Evolutionary conservation across 2,113 vertebrate genomes (phyloP), one percentile per base, ranked within the genome.

Genomic region (Piliocolobus tephrosceles): DNA sequence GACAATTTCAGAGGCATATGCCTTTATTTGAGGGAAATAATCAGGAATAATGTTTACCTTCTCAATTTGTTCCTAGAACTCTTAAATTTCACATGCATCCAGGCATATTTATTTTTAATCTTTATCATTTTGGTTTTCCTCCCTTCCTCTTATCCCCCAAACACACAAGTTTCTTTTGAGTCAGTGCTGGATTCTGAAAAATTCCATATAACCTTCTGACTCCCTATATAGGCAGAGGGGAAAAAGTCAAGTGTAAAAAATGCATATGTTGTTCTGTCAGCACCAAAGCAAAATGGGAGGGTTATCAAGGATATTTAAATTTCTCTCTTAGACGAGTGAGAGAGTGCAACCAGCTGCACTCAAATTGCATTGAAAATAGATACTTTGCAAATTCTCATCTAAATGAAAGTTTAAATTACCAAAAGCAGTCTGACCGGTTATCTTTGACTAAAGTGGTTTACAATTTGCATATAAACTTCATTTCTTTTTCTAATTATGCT

Each of bases 391-490:
- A 98, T 98, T 98, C 89, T 98, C 92, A 55, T 90, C 92, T 97
- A 98, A 98, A 99, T 98, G 97, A 98, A 98, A 98, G 98, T 98
- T 98, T 98, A 98, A 98, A 98, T 99, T 98, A 97, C 97, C 94
- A 98, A 98, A 98, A 98, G 94, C 96, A 5, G 90, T 97, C 97
- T 98, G 98, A 99, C 98, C 83, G 0, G 97, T 98, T 98, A 98
- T 98, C 98, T 98, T 98, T 98, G 97, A 98, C 97, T 93, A 97
- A 98, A 98, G 97, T 97, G 96, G 94, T 97, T 97, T 98, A 98
- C 93, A 96, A 99, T 99, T 99, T 99, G 98, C 98, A 99, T 99
- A 98, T 98, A 99, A 99, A 98, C 98, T 98, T 99, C 98, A 99
- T 99, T 99, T 98, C 98, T 98, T 99, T 98, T 99, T 96, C 98